Evolutionary conservation across 2,888 invertebrate genomes (phyloP).

Genomic region (Nipponacmea schrenckii): DNA sequence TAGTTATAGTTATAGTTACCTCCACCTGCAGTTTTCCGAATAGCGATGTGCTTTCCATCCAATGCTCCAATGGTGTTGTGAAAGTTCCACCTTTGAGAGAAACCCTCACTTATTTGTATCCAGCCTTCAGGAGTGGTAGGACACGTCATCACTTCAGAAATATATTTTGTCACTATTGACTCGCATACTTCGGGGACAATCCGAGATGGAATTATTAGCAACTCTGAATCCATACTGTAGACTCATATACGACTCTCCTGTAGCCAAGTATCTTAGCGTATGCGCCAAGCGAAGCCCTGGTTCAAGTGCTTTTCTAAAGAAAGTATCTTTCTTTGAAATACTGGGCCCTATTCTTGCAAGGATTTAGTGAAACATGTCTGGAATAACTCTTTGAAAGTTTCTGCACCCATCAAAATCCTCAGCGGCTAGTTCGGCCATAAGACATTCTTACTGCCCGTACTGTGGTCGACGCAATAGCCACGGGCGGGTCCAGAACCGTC

Average conservation of each 20-base stretch:
- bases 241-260: slow-evolving; percentile 32
- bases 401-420: slow-evolving; percentile 34
- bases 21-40: slow-evolving; percentile 13
- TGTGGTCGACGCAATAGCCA: slow-evolving; percentile 31
- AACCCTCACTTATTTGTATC: slow-evolving; percentile 19
- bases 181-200: slow-evolving; percentile 35
- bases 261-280: slow-evolving; percentile 34
- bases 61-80: slow-evolving; percentile 17
- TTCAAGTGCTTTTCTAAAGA: slow-evolving; percentile 29
- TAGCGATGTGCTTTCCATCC: slow-evolving; percentile 27
- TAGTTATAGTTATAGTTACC: slow-evolving; percentile 29
- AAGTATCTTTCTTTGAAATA: slow-evolving; percentile 25
- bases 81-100: slow-evolving; percentile 5
- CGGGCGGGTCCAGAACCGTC: slow-evolving; percentile 30
- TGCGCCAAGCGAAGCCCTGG: slow-evolving; percentile 25
- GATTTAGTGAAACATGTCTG: slow-evolving; percentile 36
- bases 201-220: slow-evolving; percentile 35
- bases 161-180: slow-evolving; percentile 32
- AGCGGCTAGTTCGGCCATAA: slow-evolving; percentile 35
- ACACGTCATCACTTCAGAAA: slow-evolving; percentile 24
- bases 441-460: slow-evolving; percentile 31
- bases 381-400: slow-evolving; percentile 40
- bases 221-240: slow-evolving; percentile 38
- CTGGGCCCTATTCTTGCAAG: no score
- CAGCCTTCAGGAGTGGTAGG: slow-evolving; percentile 28